Percentiles rank a stretch among this genome's conserved stretches.
phyloP scores from a whole-genome alignment of 2,797 vertebrate genomes.

The Australoheros facetus region DNA sequence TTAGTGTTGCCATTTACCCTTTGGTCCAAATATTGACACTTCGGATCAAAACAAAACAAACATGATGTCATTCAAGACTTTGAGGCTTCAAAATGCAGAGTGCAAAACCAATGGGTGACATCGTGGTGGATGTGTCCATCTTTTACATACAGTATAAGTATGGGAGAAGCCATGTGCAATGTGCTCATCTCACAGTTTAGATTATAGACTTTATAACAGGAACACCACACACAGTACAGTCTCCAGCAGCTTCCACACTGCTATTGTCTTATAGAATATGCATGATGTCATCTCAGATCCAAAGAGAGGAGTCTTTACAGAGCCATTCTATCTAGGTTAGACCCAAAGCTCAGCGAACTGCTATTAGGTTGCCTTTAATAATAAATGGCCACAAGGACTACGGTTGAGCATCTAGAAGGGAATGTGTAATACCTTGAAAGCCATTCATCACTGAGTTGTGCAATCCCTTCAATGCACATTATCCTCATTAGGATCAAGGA shows the following conservation, averaged over 20 bases:
- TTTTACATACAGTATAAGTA: too few relatives aligned
- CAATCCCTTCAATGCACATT: slow-evolving; percentile 26
- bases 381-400: slow-evolving; percentile 45
- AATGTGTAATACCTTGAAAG: slow-evolving; percentile 6
- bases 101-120: too few relatives aligned
- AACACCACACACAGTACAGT: background rate
- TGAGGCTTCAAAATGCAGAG: too few relatives aligned
- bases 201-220: background rate
- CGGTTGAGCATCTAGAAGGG: slow-evolving; percentile 21
- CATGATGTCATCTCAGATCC: slow-evolving; percentile 16
- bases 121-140: too few relatives aligned
- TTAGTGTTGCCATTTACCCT: background rate
- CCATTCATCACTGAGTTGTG: slow-evolving; percentile 8
- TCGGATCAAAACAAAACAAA: background rate
- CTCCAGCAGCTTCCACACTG: background rate
- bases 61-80: too few relatives aligned
- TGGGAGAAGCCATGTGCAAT: too few relatives aligned
- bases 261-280: slow-evolving; percentile 28
- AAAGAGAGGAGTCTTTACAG: slow-evolving; percentile 26
- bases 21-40: background rate
- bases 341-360: slow-evolving; percentile 37
- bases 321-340: slow-evolving; percentile 54
- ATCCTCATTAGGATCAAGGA: slow-evolving; percentile 24
- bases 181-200: background rate
- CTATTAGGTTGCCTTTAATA: slow-evolving; percentile 60